phyloP scores from a whole-genome alignment of 2,888 invertebrate genomes.

The Eupithecia dodoneata region DNA sequence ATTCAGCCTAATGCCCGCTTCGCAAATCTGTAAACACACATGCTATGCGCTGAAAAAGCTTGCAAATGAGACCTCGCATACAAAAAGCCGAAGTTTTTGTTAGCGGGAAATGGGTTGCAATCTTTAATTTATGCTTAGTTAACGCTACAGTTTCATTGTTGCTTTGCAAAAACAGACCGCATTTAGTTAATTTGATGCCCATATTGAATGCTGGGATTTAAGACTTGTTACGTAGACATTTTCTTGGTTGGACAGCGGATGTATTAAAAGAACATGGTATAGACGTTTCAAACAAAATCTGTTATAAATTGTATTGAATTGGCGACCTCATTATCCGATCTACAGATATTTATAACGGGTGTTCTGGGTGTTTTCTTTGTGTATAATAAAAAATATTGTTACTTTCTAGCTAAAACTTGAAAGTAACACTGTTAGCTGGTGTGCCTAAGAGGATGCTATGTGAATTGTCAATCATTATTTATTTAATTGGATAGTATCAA shows the following conservation, averaged over 20 bases:
- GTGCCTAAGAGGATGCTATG: background rate
- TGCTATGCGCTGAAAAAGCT: conserved; percentile 24
- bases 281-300: background rate
- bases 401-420: too few relatives aligned
- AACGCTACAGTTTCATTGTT: conserved; percentile 39
- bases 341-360: too few relatives aligned
- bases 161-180: conserved; percentile 29
- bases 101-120: conserved; percentile 35
- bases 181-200: conserved; percentile 26
- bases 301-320: background rate
- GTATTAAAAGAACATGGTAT: background rate
- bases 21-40: conserved; percentile 22
- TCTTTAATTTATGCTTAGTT: conserved; percentile 43
- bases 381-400: too few relatives aligned
- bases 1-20: conserved; percentile 25
- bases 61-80: conserved; percentile 37
- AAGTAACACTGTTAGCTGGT: background rate
- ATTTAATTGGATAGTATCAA: background rate
- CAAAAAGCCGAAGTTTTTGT: conserved; percentile 38
- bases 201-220: conserved; percentile 23
- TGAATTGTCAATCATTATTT: background rate
- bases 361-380: too few relatives aligned
- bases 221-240: conserved; percentile 5
- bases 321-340: background rate
- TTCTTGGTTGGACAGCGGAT: background rate